Evolutionary conservation across 1,140 invertebrate genomes (phyloP).

Genomic region (Achroia grisella): DNA sequence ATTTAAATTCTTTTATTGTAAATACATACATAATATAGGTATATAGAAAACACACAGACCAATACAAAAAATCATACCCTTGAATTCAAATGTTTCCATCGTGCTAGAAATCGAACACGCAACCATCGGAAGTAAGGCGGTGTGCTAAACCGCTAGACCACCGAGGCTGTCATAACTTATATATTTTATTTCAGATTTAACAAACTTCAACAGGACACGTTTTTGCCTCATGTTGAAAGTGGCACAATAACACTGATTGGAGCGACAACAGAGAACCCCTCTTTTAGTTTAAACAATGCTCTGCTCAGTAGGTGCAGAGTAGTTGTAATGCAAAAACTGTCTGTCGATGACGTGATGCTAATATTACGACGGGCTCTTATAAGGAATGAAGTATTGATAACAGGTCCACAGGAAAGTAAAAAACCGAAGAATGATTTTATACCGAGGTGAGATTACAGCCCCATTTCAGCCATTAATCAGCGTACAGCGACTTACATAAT

Average conservation of each 20-base stretch:
- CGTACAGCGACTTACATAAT: too few species aligned
- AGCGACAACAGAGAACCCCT: constrained; percentile 92
- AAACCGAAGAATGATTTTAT: constrained; percentile 12
- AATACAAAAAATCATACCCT: too few species aligned
- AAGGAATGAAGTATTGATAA: constrained; percentile 35
- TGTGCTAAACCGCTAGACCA: too few species aligned
- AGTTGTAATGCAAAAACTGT: constrained; percentile 83
- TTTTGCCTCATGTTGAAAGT: constrained; percentile 86
- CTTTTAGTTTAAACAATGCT: constrained; percentile 87
- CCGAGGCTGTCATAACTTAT: too few species aligned
- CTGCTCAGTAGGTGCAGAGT: constrained; percentile 85
- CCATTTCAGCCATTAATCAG: too few species aligned
- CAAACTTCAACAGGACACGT: constrained; percentile 87
- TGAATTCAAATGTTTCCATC: too few species aligned
- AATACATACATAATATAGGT: too few species aligned
- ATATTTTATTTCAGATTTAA: constrained; percentile 81
- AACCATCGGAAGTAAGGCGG: too few species aligned
- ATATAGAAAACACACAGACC: too few species aligned
- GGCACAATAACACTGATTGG: constrained; percentile 88
- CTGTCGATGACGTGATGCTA: constrained; percentile 71
- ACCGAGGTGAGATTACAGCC: not conserved
- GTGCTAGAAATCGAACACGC: too few species aligned
- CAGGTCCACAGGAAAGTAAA: constrained; percentile 11
- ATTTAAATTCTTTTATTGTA: too few species aligned
- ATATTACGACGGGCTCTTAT: constrained; percentile 79